Evolutionary conservation across 2,888 invertebrate species (phyloP).

Genomic region (Euclidia mi): DNA sequence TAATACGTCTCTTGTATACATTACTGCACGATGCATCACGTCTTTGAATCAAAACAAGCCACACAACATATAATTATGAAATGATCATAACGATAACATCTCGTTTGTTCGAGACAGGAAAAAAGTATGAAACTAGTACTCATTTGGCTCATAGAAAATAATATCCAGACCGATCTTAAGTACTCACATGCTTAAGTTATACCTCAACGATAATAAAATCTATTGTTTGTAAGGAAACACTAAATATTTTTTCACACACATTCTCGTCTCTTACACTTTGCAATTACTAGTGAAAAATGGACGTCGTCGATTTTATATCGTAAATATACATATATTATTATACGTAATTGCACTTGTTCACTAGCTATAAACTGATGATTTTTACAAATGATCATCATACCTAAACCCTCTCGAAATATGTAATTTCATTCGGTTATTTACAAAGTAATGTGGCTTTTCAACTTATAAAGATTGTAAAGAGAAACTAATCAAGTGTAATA

Average conservation of each 20-base stretch:
- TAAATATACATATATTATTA: conserved; percentile 73
- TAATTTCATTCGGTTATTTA: conserved; percentile 27
- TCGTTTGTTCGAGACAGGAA: neutral
- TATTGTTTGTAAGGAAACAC: conserved; percentile 40
- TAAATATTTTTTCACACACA: conserved; percentile 54
- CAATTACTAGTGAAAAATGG: conserved; percentile 81
- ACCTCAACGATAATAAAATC: conserved; percentile 17
- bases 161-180: conserved; percentile 27
- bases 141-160: conserved; percentile 18
- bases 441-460: conserved; percentile 20
- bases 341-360: conserved; percentile 86
- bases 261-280: conserved; percentile 61
- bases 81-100: too few relatives aligned
- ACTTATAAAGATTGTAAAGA: conserved; percentile 2
- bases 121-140: conserved; percentile 2
- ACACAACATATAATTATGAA: neutral
- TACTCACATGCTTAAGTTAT: conserved; percentile 37
- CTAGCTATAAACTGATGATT: conserved; percentile 63
- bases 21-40: conserved; percentile 21
- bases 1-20: conserved; percentile 24
- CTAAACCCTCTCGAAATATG: conserved; percentile 30
- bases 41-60: conserved; percentile 5
- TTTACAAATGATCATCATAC: conserved; percentile 54
- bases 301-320: conserved; percentile 75
- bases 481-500: too few relatives aligned